Percentiles rank a stretch among this genome's conserved stretches.
These are phyloP conservation scores for Ictidomys tridecemlineatus DNA, from an alignment of 2,113 vertebrate genomes.

Conservation along the genomic window DNA sequence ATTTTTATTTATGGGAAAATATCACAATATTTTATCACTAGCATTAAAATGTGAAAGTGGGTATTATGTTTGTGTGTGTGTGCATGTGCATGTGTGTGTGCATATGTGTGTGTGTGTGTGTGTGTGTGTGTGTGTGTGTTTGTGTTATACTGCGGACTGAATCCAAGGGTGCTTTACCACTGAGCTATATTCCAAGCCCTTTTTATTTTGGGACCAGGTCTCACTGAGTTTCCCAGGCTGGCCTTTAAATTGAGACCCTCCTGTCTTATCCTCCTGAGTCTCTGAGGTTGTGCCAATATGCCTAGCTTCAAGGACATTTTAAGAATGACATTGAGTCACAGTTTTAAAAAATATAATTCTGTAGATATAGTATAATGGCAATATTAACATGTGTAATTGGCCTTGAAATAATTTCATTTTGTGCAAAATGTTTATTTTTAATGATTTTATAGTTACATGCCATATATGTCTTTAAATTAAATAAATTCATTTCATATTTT, in stretches of 20 bases:
- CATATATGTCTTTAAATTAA: background rate
- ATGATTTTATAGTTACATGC: background rate
- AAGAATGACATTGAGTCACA: background rate
- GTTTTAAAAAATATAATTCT: background rate
- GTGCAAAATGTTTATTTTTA: background rate
- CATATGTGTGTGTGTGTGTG: too few relatives aligned
- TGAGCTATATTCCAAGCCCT: too few relatives aligned
- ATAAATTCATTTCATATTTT: background rate
- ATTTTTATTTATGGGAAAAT: constrained; percentile 11
- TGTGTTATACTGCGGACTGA: too few relatives aligned
- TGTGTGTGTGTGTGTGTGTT: too few relatives aligned
- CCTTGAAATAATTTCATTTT: background rate
- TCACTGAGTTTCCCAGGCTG: too few relatives aligned
- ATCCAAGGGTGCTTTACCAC: too few relatives aligned
- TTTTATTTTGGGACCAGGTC: too few relatives aligned
- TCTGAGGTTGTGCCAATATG: too few relatives aligned
- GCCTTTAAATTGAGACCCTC: too few relatives aligned
- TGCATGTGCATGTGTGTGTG: too few relatives aligned
- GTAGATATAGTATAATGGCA: background rate
- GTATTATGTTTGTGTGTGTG: background rate
- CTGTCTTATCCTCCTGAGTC: too few relatives aligned
- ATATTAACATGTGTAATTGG: background rate
- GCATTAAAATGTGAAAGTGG: background rate
- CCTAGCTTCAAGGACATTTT: background rate
- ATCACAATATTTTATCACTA: constrained; percentile 30